Evolutionary conservation across 2,797 vertebrate genomes (phyloP), one percentile per base, ranked within the genome.

Genomic region (Astyanax mexicanus): DNA sequence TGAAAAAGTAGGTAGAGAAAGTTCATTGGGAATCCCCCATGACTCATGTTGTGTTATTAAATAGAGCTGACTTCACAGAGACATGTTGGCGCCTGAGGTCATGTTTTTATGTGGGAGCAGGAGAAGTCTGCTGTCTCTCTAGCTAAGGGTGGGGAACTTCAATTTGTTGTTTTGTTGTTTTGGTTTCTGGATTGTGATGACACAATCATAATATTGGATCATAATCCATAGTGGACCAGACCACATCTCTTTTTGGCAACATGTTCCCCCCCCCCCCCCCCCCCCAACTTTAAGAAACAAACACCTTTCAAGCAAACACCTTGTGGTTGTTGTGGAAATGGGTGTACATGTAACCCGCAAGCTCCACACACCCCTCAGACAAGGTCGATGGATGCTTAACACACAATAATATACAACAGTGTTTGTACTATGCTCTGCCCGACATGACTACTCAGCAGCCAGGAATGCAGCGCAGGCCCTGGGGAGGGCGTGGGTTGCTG

Each of bases 391-490:
- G 54, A 69, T 25, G 7, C 61, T 72, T 47, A 25, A 69, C 68
- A 71, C 70, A 40, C 54, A 17, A 37, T 29, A 55, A 40, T 61
- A 21, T 45, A 66, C 58, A 5, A n/a, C n/a, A n/a, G n/a, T 72
- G 23, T 77, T 61, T 80, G 69, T 57, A 45, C 40, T 45, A 58
- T 4, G 17, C 55, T 29, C 17, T 42, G 55, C 79, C 72, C 81
- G 81, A 80, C 75, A 61, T 78, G 62, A 68, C 90, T 90, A 83
- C 87, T 94, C 88, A 92, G 86, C 81, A 80, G 83, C 80, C 69
- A 86, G 90, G 93, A 94, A 94, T 93, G 93, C 86, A 3, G 79
- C 82, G 79, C 51, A 23, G 89, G 88, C 91, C 88, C 82, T 82
- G 78, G 87, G 87, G 85, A 85, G 88, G 89, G 84, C 75, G 93